A percentile compares a stretch with the other conserved stretches of the same genome.
Conservation (phyloP, 53 echinoderm and acorn worm species). For the Paelopatides confundens region DNA sequence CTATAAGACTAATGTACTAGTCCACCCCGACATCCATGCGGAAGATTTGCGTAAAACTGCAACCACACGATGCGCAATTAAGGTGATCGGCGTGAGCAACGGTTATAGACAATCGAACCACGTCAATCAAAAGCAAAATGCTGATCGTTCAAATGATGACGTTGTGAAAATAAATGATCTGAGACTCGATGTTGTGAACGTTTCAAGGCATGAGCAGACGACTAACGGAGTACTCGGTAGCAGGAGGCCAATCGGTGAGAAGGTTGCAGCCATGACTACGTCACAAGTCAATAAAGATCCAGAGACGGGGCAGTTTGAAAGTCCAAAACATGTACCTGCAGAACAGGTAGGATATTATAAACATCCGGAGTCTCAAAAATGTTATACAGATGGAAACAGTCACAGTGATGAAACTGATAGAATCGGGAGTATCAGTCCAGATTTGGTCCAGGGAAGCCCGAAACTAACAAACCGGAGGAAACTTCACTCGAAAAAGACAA, state of each 20-base stretch:
- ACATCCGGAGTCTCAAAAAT: neutral
- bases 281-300: constrained; percentile 15
- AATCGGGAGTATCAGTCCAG: constrained; percentile 22
- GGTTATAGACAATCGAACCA: neutral
- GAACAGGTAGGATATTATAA: neutral
- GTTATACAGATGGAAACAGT: neutral
- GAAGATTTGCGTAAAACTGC: neutral
- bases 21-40: constrained; percentile 17
- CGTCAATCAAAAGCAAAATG: neutral
- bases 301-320: constrained; percentile 19
- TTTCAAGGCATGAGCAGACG: neutral
- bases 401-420: neutral
- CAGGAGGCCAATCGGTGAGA: neutral
- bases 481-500: neutral
- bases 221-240: neutral
- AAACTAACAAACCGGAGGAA: constrained; percentile 14
- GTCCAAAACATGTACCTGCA: neutral
- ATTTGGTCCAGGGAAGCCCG: constrained; percentile 41
- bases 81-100: neutral
- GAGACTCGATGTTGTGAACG: neutral
- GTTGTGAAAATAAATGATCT: neutral
- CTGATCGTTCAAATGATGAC: neutral
- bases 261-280: neutral
- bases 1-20: neutral
- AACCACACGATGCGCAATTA: neutral